These are phyloP conservation scores for Heliconius hermathena DNA, from an alignment of 1,140 invertebrate genomes.

Conservation along the genomic window DNA sequence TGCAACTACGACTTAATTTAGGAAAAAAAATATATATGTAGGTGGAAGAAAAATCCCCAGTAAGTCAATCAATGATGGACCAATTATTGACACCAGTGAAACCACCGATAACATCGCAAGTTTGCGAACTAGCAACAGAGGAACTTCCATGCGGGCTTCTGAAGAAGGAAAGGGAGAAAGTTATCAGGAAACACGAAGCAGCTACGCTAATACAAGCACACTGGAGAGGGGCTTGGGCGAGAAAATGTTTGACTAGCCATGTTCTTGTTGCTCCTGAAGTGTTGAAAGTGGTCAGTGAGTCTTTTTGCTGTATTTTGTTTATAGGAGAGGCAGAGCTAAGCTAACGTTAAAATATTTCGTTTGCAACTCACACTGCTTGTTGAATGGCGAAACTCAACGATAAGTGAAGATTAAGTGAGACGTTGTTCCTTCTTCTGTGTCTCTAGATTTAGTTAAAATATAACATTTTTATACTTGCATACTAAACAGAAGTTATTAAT, in stretches of 20 bases:
- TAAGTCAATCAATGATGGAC: conserved; percentile 48
- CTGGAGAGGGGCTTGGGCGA: conserved; percentile 66
- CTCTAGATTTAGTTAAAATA: too few species aligned
- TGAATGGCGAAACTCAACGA: too few species aligned
- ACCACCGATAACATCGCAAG: conserved; percentile 45
- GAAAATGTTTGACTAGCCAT: conserved; percentile 53
- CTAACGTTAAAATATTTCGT: too few species aligned
- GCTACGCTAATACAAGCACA: conserved; percentile 61
- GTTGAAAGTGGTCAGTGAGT: conserved; percentile 55
- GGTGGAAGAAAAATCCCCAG: conserved; percentile 47
- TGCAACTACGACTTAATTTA: too few species aligned
- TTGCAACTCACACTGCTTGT: too few species aligned
- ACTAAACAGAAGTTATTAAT: too few species aligned
- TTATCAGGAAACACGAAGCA: conserved; percentile 60
- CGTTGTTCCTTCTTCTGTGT: too few species aligned
- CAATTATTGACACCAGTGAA: conserved; percentile 43
- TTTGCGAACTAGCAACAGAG: conserved; percentile 59
- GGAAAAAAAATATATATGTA: background rate
- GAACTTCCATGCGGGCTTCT: conserved; percentile 57
- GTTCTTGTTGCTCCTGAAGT: conserved; percentile 51
- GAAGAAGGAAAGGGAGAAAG: conserved; percentile 59
- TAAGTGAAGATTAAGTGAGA: too few species aligned
- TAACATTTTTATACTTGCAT: too few species aligned
- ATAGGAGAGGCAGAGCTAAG: too few species aligned
- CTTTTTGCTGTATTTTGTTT: too few species aligned